Conservation (phyloP, 2,888 invertebrate species). For the Theodoxus fluviatilis region DNA sequence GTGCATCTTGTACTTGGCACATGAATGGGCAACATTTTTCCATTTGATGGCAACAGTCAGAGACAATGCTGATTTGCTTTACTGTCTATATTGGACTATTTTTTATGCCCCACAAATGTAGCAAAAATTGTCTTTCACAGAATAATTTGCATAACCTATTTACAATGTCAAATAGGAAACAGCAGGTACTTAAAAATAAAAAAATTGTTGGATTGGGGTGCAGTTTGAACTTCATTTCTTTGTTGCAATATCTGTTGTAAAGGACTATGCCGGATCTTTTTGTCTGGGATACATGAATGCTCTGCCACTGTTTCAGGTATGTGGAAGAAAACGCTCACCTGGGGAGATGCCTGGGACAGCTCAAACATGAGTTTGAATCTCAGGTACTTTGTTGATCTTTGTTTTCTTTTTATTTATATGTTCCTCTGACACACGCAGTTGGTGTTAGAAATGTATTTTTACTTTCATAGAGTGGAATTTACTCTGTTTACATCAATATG, state of each 20-base stretch:
- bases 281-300: too few species aligned
- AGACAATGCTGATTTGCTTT: too few species aligned
- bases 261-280: neutral
- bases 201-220: neutral
- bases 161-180: neutral
- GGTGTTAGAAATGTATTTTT: neutral
- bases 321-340: slow-evolving; percentile 54
- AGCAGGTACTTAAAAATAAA: neutral
- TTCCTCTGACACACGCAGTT: neutral
- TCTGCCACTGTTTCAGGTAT: slow-evolving; percentile 42
- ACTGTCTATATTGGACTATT: too few species aligned
- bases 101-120: too few species aligned
- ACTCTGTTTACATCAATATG: neutral
- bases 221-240: neutral
- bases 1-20: neutral
- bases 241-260: neutral
- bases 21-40: neutral
- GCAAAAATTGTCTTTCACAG: too few species aligned
- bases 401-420: neutral
- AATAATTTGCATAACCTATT: neutral
- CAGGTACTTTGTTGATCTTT: slow-evolving; percentile 37
- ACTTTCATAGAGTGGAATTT: neutral
- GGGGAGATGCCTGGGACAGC: slow-evolving; percentile 44
- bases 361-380: slow-evolving; percentile 51
- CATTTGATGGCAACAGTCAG: too few species aligned